Conservation (phyloP, 2,888 invertebrate species). For the Atethmia centrago region DNA sequence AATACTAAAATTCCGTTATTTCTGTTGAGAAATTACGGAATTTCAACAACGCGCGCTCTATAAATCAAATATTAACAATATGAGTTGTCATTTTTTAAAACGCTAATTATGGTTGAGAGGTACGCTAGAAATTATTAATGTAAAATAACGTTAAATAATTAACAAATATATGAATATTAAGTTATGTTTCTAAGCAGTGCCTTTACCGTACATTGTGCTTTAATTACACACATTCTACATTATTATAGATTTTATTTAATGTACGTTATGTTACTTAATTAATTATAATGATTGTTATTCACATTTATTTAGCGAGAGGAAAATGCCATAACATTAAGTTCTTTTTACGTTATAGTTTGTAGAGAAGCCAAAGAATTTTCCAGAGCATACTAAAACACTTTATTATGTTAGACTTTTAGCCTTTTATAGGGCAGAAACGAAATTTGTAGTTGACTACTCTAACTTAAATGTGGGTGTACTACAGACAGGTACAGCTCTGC, state of each 20-base stretch:
- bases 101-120: background rate
- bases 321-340: constrained; percentile 4
- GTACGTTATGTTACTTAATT: constrained; percentile 34
- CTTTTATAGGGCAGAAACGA: too few relatives aligned
- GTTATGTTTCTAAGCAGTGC: constrained; percentile 40
- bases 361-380: constrained; percentile 45
- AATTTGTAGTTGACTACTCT: too few relatives aligned
- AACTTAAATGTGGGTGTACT: too few relatives aligned
- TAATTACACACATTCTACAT: constrained; percentile 19
- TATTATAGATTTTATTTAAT: constrained; percentile 23
- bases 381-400: background rate
- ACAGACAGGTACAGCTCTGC: too few relatives aligned
- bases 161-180: constrained; percentile 6
- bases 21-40: too few relatives aligned
- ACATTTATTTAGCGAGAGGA: constrained; percentile 8
- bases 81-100: too few relatives aligned
- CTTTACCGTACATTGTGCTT: constrained; percentile 36
- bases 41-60: too few relatives aligned
- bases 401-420: background rate
- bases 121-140: constrained; percentile 4
- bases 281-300: too few relatives aligned
- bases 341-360: constrained; percentile 24
- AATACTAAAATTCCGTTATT: background rate
- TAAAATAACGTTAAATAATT: background rate
- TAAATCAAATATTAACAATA: too few relatives aligned